Conservation (phyloP, 1,140 invertebrate species). For the Rhopalosiphum padi region DNA sequence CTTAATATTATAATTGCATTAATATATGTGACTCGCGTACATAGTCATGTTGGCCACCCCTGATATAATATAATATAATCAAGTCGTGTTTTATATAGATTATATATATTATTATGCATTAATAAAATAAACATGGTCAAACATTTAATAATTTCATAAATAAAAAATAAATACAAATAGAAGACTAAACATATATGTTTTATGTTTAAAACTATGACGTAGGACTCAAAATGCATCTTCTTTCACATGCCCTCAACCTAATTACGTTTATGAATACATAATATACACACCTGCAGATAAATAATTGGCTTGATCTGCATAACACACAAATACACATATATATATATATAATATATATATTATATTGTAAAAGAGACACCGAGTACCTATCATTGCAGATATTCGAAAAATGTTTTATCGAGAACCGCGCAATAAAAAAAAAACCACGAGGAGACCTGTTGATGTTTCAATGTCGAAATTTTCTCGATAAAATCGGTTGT, state of each 20-base stretch:
- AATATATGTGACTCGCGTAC: too few relatives aligned
- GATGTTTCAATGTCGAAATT: conserved; percentile 42
- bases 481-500: neutral
- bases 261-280: neutral
- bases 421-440: neutral
- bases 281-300: too few relatives aligned
- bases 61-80: too few relatives aligned
- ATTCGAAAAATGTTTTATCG: neutral
- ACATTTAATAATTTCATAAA: neutral
- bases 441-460: neutral
- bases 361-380: neutral
- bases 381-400: neutral
- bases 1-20: too few relatives aligned
- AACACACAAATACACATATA: neutral
- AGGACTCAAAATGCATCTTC: neutral
- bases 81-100: too few relatives aligned
- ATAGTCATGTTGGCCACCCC: too few relatives aligned
- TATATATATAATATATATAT: neutral
- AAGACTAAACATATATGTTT: neutral
- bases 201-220: neutral
- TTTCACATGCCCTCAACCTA: neutral
- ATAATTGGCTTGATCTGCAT: too few relatives aligned
- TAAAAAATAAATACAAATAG: neutral
- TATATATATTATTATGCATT: neutral
- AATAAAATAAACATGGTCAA: neutral